Base-by-base conservation (phyloP, 1,140 invertebrate species). In the Aphaenogaster floridana region DNA sequence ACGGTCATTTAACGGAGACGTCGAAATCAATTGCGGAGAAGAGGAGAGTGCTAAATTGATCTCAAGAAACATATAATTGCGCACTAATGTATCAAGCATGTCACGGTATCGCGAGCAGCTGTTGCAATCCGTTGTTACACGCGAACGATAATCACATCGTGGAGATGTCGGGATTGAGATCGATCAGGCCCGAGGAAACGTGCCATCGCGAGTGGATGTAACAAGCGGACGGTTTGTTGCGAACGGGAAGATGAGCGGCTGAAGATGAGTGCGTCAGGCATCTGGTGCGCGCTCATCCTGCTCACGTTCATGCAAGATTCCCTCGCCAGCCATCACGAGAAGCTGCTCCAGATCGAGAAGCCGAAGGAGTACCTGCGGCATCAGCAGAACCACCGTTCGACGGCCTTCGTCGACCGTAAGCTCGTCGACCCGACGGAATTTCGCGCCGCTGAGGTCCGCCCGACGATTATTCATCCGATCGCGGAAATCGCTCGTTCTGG, bases 321-420 rank as follows among this genome's bases (percentile, higher is more conserved):
- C 64, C 52, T 68, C 34, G 63, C 71, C 80, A 89, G 66, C 5
- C 66, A 86, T 0, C 78, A 87, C 9, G 89, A 76, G 59, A 86
- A 92, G 48, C 69, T 64, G 5, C 89, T 64, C 11, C 89, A 92
- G 57, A 84, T 93, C 48, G 91, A 93, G 66, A 92, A 90, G 61
- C 90, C 94, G 0, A 93, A 93, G 68, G 91, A 93, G 21, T 71
- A 91, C 11, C 74, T 94, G 15, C 93, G 94, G 13, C 93, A 93
- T 78, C 95, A 95, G 85, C 94, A 94, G 87, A 94, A 76, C 11
- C 93, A 93, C 52, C 88, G 94, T 28, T 93, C 94, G 7, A 89
- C 90, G 34, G 15, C 34, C 42, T 94, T 94, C 89, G 94, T 94
- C 89, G 94, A 94, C 81, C 93, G 93, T 42, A 93, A 91, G 28